Conservation (phyloP, 92 coral and sea anemone species). For the Umimayanthus chanpuru region DNA sequence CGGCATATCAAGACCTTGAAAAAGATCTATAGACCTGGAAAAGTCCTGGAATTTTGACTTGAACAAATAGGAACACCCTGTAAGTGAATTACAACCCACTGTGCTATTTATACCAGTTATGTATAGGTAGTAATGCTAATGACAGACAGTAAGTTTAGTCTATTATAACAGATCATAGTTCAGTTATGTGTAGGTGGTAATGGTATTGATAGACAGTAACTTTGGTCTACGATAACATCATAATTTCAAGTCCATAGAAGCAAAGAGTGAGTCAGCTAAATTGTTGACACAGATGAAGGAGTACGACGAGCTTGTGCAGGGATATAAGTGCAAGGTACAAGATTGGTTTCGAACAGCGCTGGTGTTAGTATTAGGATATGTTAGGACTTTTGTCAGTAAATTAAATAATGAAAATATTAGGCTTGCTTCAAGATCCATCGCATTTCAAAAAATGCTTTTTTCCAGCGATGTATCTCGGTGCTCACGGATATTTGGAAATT, state of each 20-base stretch:
- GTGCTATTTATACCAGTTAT: background rate
- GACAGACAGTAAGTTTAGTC: slow-evolving; percentile 9
- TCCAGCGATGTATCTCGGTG: too few relatives aligned
- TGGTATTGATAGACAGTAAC: background rate
- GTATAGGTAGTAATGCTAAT: background rate
- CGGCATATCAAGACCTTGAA: too few relatives aligned
- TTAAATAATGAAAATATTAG: too few relatives aligned
- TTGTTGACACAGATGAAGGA: slow-evolving; percentile 72
- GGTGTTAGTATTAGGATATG: too few relatives aligned
- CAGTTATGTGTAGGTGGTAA: background rate
- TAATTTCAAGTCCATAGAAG: slow-evolving; percentile 56
- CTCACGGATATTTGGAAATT: too few relatives aligned
- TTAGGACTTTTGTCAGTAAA: too few relatives aligned
- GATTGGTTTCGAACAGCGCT: background rate
- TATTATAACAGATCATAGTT: slow-evolving; percentile 33
- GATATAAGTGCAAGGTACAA: slow-evolving; percentile 71
- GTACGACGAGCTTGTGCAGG: slow-evolving; percentile 71
- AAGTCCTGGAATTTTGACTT: too few relatives aligned
- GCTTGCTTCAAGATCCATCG: too few relatives aligned
- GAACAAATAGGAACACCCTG: too few relatives aligned
- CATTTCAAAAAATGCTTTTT: too few relatives aligned
- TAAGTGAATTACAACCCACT: too few relatives aligned
- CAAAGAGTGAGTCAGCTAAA: slow-evolving; percentile 46
- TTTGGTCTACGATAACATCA: slow-evolving; percentile 23
- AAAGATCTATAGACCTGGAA: too few relatives aligned